Evolutionary conservation across 2,888 invertebrate species (phyloP), one percentile per base, ranked within the genome.

Genomic region (Ypsolopha scabrella): DNA sequence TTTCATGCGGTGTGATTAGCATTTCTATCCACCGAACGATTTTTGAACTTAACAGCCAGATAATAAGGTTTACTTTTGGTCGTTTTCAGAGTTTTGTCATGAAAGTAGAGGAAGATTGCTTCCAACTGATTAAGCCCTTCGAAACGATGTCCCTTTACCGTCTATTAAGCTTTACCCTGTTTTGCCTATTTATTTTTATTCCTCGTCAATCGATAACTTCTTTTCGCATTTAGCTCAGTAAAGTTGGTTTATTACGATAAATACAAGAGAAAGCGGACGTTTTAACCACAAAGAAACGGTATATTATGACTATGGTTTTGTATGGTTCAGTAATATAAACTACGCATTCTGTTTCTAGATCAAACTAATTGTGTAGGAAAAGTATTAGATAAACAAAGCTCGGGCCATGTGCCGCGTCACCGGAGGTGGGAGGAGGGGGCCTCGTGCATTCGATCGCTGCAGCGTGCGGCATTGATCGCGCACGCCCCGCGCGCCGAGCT

Each of bases 381-480:
- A 72, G 61, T 67, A 65, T 65, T 61, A 71, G 72, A 75, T 75
- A 75, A 76, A 77, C 76, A 75, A 77, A 63, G 65, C 60, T 60
- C 54, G 54, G 62, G 63, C 60, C 48, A 48, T 48, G 64, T 62
- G 69, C 62, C 71, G 71, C 74, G 75, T 72, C 71, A 72, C 71
- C 39, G 70, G 71, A 65, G 24, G 24, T n/a, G 24, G 4, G 24
- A 4, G 24, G 24, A 24, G 24, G 24, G 24, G 24, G 24, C 24
- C 24, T 61, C 56, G n/a, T 38, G 38, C 38, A 38, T 38, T 38
- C 38, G 38, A 38, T 38, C 54, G 76, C 73, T 75, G 76, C 78
- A 77, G 70, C 70, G 72, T 48, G 48, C 38, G 64, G 13, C 80
- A 82, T 81, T 78, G 83, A 82, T 82, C 81, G 75, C 71, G 72